Conservation (phyloP, 2,113 vertebrate genomes). For the Chloebia gouldiae region DNA sequence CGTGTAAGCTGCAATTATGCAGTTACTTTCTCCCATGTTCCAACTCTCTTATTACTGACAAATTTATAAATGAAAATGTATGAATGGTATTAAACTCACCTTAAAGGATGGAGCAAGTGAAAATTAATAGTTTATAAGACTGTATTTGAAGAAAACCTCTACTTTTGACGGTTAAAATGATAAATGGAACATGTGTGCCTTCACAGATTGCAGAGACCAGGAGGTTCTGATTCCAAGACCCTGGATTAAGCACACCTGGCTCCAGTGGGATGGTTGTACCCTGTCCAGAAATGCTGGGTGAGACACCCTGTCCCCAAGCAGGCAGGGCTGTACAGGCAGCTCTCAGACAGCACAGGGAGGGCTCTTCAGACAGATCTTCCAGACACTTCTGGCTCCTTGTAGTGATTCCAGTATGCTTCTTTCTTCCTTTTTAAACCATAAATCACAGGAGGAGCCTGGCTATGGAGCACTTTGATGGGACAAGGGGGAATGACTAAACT, state of each 20-base stretch:
- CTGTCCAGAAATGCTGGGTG: not conserved
- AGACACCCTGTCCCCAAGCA: not conserved
- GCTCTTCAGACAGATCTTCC: not conserved
- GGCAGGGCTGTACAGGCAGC: not conserved
- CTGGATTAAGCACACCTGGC: not conserved
- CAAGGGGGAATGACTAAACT: not conserved
- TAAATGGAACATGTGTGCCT: not conserved
- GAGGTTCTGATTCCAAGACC: not conserved
- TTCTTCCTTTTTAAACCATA: not conserved
- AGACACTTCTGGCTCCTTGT: not conserved
- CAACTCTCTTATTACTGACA: slow-evolving; percentile 67
- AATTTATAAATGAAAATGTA: slow-evolving; percentile 72
- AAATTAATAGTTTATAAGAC: not conserved
- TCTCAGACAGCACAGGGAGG: not conserved
- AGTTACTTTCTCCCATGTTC: slow-evolving; percentile 67
- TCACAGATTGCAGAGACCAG: not conserved
- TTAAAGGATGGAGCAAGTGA: slow-evolving; percentile 60
- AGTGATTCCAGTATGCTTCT: not conserved
- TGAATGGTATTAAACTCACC: slow-evolving; percentile 68
- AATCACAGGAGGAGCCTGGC: not conserved
- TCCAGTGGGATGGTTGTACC: accelerated
- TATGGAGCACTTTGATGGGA: not conserved
- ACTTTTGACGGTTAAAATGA: not conserved
- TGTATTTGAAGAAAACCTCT: not conserved
- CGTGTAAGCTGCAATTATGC: slow-evolving; percentile 78